Evolutionary conservation across 2,888 invertebrate species (phyloP), one percentile per base, ranked within the genome.

Genomic region (Chalcosyrphus nemorum): DNA sequence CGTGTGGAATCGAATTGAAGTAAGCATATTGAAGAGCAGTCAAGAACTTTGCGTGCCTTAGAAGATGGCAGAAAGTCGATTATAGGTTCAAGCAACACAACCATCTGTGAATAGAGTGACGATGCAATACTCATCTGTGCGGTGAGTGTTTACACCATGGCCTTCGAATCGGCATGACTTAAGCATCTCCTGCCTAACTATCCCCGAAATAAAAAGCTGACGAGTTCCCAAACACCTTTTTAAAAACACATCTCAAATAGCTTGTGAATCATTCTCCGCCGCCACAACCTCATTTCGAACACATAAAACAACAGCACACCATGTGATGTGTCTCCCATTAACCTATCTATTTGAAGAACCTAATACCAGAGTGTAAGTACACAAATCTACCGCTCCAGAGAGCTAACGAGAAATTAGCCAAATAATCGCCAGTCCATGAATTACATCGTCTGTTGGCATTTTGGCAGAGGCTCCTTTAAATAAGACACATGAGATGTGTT

Each of bases 281-380:
- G 4, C 9, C 6, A 15, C 15, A 52, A 52, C 13, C 9, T 9
- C 15, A 29, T 13, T 29, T 4, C 2, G 11, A 54, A 54, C 29
- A 52, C 17, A n/a, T 4, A 29, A 52, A 43, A 24, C 4, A 24
- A 24, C 24, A 45, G 9, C 17, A 45, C 7, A 29, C 5, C 6
- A 13, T 38, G n/a, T 15, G 52, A 29, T 52, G 29, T 29, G 17
- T n/a, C 27, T 15, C 11, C 11, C 52, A 52, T 29, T 54, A 17
- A 29, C 29, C 29, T 13, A 24, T 13, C 38, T 38, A 24, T 38
- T 38, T 21, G 7, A 13, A 35, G 35, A 35, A 38, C 35, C 38
- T 38, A 57, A 57, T 57, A 57, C 19, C 56, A n/a, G n/a, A 56
- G 35, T 32, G 11, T 17, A 54, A 13, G 5, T 54, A 17, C 54